Conservation (phyloP, 23 tunicate species). For the Halocynthia roretzi region DNA sequence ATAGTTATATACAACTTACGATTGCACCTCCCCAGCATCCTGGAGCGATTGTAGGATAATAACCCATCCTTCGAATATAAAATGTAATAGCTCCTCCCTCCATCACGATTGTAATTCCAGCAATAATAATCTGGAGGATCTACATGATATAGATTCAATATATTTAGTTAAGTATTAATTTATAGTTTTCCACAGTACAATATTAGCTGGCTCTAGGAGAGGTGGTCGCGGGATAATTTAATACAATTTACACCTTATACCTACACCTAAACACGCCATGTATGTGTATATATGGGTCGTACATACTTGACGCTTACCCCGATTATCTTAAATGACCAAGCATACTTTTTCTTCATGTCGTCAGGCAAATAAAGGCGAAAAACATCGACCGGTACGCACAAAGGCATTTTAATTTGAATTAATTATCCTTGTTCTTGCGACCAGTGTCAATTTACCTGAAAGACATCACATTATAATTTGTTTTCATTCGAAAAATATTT, state of each 20-base stretch:
- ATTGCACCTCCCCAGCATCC: slow-evolving; percentile 20
- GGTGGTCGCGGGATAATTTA: too few relatives aligned
- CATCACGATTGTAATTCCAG: slow-evolving; percentile 11
- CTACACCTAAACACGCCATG: too few relatives aligned
- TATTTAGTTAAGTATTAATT: too few relatives aligned
- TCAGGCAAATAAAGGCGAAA: slow-evolving; percentile 23
- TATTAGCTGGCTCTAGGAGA: too few relatives aligned
- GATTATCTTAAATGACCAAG: slow-evolving; percentile 3
- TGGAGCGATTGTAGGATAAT: slow-evolving; percentile 20
- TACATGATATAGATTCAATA: not conserved
- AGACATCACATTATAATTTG: too few relatives aligned
- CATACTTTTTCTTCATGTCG: slow-evolving; percentile 7
- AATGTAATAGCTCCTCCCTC: slow-evolving; percentile 16
- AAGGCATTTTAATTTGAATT: not conserved
- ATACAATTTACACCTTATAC: too few relatives aligned
- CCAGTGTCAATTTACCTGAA: too few relatives aligned
- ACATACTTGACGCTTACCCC: slow-evolving; percentile 3
- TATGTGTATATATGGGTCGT: too few relatives aligned
- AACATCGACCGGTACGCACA: slow-evolving; percentile 9
- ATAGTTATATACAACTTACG: slow-evolving; percentile 1
- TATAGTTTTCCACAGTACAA: too few relatives aligned
- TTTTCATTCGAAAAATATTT: too few relatives aligned
- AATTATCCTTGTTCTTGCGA: too few relatives aligned
- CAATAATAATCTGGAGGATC: slow-evolving; percentile 17
- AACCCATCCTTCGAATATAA: not conserved